Conservation (phyloP, 2,113 vertebrate genomes). For the Percina caprodes region DNA sequence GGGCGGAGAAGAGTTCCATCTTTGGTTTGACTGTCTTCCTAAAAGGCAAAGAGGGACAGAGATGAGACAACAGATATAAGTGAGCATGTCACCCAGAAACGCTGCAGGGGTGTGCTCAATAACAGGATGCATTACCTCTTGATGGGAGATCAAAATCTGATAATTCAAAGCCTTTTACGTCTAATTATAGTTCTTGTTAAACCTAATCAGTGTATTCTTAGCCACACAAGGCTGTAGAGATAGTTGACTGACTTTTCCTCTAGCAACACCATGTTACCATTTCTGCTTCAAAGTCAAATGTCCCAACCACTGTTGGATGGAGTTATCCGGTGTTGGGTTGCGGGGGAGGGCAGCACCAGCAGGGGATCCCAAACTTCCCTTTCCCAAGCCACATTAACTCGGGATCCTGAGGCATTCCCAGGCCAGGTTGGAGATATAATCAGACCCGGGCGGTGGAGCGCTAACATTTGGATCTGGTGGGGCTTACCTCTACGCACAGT, state of each 20-base stretch:
- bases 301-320: background rate
- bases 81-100: background rate
- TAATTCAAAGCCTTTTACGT: background rate
- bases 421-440: too few species aligned
- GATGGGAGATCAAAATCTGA: background rate
- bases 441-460: too few species aligned
- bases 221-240: background rate
- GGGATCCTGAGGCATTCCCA: too few species aligned
- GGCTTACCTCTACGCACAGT: too few species aligned
- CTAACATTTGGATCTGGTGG: too few species aligned
- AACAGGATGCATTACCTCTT: background rate
- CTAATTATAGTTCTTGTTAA: background rate
- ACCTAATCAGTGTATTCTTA: background rate
- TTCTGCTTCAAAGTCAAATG: background rate
- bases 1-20: conserved; percentile 83
- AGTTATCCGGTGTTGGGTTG: too few species aligned
- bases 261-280: background rate
- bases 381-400: too few species aligned
- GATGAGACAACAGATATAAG: background rate
- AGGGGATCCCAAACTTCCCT: too few species aligned
- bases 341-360: too few species aligned
- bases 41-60: conserved; percentile 33
- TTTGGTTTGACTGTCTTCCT: conserved; percentile 83
- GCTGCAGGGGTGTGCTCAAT: background rate
- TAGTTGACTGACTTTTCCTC: background rate